These are phyloP conservation scores for Malurus splendens DNA, from an alignment of 2,797 vertebrate genomes.

Conservation along the genomic window DNA sequence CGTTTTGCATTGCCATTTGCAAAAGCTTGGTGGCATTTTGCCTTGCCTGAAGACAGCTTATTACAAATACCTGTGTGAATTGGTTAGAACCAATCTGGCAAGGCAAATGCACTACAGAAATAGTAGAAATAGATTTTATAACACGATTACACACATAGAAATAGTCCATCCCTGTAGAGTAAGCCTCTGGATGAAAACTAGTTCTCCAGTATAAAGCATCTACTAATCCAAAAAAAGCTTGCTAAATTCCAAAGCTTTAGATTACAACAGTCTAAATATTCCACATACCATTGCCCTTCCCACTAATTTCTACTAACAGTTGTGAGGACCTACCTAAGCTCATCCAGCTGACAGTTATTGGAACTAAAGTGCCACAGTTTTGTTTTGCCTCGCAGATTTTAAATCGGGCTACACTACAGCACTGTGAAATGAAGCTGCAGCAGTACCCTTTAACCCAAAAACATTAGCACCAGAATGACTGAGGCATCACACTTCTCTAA, in stretches of 20 bases:
- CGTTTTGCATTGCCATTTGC: neutral
- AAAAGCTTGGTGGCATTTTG: neutral
- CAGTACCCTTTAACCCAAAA: neutral
- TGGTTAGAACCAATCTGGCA: neutral
- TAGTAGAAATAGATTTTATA: neutral
- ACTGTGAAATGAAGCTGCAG: neutral
- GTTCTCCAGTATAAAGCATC: neutral
- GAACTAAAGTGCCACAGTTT: neutral
- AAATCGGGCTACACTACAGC: fast-evolving
- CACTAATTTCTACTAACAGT: neutral
- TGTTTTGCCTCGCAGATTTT: neutral
- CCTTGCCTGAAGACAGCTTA: neutral
- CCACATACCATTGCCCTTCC: neutral
- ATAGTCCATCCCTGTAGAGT: neutral
- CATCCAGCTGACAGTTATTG: neutral
- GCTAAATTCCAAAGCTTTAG: neutral
- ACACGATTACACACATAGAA: neutral
- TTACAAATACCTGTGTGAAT: neutral
- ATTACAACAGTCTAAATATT: neutral
- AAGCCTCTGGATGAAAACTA: neutral
- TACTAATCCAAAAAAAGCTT: neutral
- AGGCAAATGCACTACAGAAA: neutral
- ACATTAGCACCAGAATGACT: neutral
- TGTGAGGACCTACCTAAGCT: neutral
- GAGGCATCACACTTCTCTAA: neutral